Evolutionary conservation across 2,888 invertebrate genomes (phyloP), one percentile per base, ranked within the genome.

Genomic region (Nesidiocoris tenuis): DNA sequence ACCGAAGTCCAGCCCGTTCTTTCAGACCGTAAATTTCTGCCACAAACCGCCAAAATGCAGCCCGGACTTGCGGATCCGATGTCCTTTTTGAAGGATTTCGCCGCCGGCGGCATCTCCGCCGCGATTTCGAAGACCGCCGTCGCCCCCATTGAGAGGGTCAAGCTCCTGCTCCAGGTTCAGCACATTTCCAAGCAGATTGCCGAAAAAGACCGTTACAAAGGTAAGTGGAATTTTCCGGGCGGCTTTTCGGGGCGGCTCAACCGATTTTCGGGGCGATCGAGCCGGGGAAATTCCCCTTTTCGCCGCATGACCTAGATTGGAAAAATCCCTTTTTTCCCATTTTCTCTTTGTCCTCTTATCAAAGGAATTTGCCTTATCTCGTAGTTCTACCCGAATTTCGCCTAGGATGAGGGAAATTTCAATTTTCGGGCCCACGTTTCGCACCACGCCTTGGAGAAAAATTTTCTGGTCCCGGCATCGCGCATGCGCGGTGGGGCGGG

Each of bases 101-200:
- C 93, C 77, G 95, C 95, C 79, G 96, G 96, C 81, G 96, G 96
- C 79, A 87, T 95, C 66, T 93, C 96, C 61, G 96, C 96, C 39
- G 96, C 96, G 61, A 89, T 96, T 80, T 95, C 96, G 70, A 97
- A 97, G 84, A 97, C 96, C 63, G 91, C 93, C 59, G 95, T 96
- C 78, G 96, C 97, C 18, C 96, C 97, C 76, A 96, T 97, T 82
- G 96, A 97, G 86, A 89, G 96, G 83, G 96, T 97, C 65, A 97
- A 97, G 85, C 86, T 97, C 80, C 88, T 97, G 78, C 88, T 97
- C 80, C 97, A 97, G 86, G 96, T 96, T 80, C 96, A 96, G 86
- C 93, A 93, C 86, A 92, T 95, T 80, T 94, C 93, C 82, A 95
- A 94, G 86, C 94, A 95, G 86, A 93, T 96, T 81, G 81, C 92